These are phyloP conservation scores for Lysandra bellargus DNA, from an alignment of 2,888 invertebrate genomes.

Conservation along the genomic window DNA sequence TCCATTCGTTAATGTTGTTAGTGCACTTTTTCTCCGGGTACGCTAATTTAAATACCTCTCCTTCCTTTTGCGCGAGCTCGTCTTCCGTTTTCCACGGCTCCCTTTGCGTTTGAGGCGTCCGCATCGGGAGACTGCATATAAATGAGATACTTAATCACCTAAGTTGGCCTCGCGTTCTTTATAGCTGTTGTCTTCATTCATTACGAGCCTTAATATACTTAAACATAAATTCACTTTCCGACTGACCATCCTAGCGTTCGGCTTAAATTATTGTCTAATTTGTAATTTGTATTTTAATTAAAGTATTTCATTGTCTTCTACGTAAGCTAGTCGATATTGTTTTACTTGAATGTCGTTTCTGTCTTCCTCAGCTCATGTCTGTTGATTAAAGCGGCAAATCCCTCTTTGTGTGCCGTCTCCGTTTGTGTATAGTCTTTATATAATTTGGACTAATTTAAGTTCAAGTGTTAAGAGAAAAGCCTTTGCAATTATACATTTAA, in stretches of 20 bases:
- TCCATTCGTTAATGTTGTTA: constrained; percentile 78
- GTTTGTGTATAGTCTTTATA: constrained; percentile 5
- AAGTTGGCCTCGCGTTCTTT: constrained; percentile 72
- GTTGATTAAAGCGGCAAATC: constrained; percentile 23
- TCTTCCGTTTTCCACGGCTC: constrained; percentile 79
- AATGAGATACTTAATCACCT: constrained; percentile 80
- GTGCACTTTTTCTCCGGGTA: constrained; percentile 78
- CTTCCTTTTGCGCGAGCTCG: constrained; percentile 75
- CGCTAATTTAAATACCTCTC: constrained; percentile 79
- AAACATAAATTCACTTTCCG: constrained; percentile 45
- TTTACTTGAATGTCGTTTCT: constrained; percentile 18
- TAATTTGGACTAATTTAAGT: background rate
- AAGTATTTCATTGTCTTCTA: constrained; percentile 20
- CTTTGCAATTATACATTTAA: background rate
- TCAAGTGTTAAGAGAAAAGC: background rate
- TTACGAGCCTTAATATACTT: constrained; percentile 53
- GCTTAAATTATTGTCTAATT: constrained; percentile 37
- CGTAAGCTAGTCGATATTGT: constrained; percentile 16
- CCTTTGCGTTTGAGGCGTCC: constrained; percentile 76
- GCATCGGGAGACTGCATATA: constrained; percentile 78
- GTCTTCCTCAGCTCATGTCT: constrained; percentile 23
- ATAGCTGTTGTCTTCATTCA: constrained; percentile 73
- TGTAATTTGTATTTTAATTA: constrained; percentile 33
- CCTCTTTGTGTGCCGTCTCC: constrained; percentile 25
- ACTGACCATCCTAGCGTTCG: constrained; percentile 42